phyloP scores from a whole-genome alignment of 1,140 invertebrate genomes.

The Mesaphorura yosii region DNA sequence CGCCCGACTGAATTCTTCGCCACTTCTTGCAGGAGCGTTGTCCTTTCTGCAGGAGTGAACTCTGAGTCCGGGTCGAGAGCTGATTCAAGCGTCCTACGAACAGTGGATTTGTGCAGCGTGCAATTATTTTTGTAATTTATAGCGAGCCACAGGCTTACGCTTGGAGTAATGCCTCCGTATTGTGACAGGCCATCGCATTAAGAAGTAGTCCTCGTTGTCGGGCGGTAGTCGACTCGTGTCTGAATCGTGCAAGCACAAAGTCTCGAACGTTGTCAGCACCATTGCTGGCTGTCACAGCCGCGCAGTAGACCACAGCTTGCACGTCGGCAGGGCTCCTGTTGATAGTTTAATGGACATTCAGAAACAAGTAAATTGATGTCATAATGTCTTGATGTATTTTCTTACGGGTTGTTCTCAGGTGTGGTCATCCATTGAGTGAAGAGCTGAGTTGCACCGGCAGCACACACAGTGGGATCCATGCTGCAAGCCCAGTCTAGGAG shows the following conservation, averaged over 20 bases:
- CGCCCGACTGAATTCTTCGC: not conserved
- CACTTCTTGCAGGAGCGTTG: not conserved
- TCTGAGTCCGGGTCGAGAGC: not conserved
- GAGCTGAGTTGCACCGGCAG: slow-evolving; percentile 2
- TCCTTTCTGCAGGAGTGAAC: not conserved
- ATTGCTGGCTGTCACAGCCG: not conserved
- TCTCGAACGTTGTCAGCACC: not conserved
- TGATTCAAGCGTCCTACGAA: not conserved
- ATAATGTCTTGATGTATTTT: not conserved
- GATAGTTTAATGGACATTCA: not conserved
- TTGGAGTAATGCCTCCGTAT: not conserved
- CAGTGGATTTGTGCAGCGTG: not conserved
- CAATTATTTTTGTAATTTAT: not conserved
- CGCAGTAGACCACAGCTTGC: slow-evolving; percentile 4
- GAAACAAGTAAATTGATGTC: not conserved
- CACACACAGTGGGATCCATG: slow-evolving; percentile 5
- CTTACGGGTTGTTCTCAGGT: slow-evolving; percentile 14
- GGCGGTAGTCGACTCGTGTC: not conserved
- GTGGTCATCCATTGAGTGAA: slow-evolving; percentile 7
- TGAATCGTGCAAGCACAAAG: not conserved
- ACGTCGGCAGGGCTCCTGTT: not conserved
- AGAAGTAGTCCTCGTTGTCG: not conserved
- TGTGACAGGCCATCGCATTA: not conserved
- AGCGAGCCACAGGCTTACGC: too few species aligned
- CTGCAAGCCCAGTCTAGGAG: slow-evolving; percentile 21